phyloP scores from a whole-genome alignment of 2,113 vertebrate species.

The Eurypyga helias region DNA sequence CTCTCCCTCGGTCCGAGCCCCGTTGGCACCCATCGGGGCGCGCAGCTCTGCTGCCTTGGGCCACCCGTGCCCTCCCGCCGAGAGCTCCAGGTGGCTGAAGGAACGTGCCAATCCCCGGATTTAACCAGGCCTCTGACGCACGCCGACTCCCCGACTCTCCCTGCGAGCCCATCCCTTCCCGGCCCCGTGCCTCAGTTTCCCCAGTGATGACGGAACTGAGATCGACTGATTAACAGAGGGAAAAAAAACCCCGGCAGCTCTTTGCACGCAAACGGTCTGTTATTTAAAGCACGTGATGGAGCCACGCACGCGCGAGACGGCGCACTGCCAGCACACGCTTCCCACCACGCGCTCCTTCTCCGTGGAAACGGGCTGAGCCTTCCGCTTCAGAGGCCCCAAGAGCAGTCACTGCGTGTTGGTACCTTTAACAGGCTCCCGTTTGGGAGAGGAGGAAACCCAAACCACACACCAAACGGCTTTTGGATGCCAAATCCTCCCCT shows the following conservation, averaged over 20 bases:
- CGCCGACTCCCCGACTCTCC: rapidly evolving
- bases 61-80: too few species aligned
- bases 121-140: background rate
- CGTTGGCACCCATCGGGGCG: too few species aligned
- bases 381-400: background rate
- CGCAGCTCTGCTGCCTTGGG: too few species aligned
- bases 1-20: too few species aligned
- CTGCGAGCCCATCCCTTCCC: background rate
- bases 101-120: background rate
- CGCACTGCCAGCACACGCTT: rapidly evolving
- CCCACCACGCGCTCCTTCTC: background rate
- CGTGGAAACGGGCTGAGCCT: background rate
- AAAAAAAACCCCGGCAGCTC: background rate
- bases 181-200: background rate
- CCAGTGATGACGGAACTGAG: background rate
- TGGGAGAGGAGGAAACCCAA: background rate
- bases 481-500: background rate
- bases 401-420: rapidly evolving
- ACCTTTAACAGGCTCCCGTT: background rate
- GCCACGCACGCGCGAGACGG: rapidly evolving
- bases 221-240: background rate
- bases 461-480: background rate
- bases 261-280: background rate
- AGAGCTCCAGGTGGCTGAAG: background rate
- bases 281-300: background rate